Conservation (phyloP, 2,113 vertebrate genomes). For the Ia io region DNA sequence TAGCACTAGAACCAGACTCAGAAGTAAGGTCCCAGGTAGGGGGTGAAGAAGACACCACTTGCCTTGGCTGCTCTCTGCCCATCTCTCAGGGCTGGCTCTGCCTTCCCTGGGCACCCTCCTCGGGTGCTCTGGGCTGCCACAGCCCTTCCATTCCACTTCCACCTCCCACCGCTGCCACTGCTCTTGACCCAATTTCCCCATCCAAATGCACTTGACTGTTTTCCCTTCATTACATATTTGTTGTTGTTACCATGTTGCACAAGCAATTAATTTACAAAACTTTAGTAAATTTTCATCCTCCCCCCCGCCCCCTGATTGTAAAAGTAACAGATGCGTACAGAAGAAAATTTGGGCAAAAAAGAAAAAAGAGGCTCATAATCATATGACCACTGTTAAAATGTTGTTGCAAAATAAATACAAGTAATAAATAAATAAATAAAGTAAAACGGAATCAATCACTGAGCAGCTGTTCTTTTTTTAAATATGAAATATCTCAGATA, state of each 20-base stretch:
- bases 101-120: neutral
- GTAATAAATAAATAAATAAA: neutral
- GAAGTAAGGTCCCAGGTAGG: neutral
- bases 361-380: neutral
- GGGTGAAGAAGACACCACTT: neutral
- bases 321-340: neutral
- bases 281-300: neutral
- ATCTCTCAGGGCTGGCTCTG: neutral
- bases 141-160: neutral
- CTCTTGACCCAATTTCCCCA: slow-evolving; percentile 53
- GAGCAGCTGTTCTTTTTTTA: neutral
- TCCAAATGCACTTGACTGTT: neutral
- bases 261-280: slow-evolving; percentile 30
- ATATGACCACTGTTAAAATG: neutral
- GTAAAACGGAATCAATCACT: neutral
- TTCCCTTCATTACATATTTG: neutral
- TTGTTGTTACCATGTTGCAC: neutral
- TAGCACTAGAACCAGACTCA: neutral
- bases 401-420: neutral
- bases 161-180: neutral
- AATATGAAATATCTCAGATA: neutral
- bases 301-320: neutral
- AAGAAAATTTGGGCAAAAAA: neutral
- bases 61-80: neutral
- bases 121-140: neutral